A percentile compares a stretch with the other conserved stretches of the same genome.
Conservation (phyloP, 2,113 vertebrate species). For the Peromyscus leucopus region DNA sequence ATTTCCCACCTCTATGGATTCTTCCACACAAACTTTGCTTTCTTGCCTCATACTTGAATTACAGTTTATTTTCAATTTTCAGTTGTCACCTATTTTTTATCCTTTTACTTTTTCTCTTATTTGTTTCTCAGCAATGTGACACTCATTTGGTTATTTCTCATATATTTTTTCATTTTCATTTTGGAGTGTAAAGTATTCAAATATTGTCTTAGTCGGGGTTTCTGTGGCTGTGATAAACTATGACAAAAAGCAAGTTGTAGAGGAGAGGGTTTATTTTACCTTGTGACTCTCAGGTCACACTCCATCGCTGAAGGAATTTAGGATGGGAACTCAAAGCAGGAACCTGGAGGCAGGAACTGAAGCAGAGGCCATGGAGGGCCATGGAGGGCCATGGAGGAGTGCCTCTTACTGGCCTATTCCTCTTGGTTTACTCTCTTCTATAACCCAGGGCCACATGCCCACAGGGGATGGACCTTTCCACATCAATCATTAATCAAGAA, state of each 20-base stretch:
- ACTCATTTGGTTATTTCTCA: constrained; percentile 37
- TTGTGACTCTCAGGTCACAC: not conserved
- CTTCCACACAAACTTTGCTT: constrained; percentile 33
- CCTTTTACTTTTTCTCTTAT: not conserved
- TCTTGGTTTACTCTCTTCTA: not conserved
- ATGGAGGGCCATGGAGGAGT: not conserved
- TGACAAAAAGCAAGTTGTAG: not conserved
- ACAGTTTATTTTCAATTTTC: constrained; percentile 20
- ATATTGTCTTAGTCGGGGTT: not conserved
- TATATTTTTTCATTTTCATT: constrained; percentile 30
- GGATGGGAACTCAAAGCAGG: not conserved
- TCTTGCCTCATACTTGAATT: constrained; percentile 22
- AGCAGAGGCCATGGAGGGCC: not conserved
- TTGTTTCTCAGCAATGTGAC: not conserved
- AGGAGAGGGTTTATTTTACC: not conserved
- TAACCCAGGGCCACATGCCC: not conserved
- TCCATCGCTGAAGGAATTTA: not conserved
- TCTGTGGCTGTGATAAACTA: not conserved
- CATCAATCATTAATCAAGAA: not conserved
- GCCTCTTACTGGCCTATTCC: not conserved
- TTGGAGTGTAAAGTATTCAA: constrained; percentile 45
- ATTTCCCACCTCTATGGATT: not conserved
- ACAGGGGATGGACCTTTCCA: not conserved
- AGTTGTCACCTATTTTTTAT: not conserved
- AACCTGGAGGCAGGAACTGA: not conserved